Evolutionary conservation across 2,888 invertebrate species (phyloP), one percentile per base, ranked within the genome.

Genomic region (Agonopterix subpropinquella): DNA sequence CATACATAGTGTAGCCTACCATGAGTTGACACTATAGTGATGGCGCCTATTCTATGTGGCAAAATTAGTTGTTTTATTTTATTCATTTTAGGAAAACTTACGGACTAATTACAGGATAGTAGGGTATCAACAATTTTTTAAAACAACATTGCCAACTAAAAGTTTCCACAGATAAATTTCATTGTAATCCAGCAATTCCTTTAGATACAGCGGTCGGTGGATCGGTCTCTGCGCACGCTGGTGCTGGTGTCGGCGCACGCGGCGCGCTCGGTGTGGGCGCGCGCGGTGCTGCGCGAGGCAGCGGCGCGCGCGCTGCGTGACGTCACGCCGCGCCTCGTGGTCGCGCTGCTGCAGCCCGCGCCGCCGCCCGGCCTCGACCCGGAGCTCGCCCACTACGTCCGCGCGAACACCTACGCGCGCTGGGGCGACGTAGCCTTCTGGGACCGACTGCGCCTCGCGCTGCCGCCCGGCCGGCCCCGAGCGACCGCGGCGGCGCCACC

Each of bases 381-480:
- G 0, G 67, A 95, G 15, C 90, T 92, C 56, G 89, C 91, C 0
- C 57, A 64, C 0, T 95, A 95, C 66, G 79, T 96, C 8, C 89
- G 90, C 44, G 92, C 92, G 71, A 95, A 95, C 64, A 96, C 95
- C 0, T 96, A 95, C 59, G 87, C 96, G 1, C 92, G 93, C 58
- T 95, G 94, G 93, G 93, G 92, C 0, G 95, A 96, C 62, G 91
- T 92, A 0, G 92, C 92, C 90, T 96, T 96, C 70, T 95, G 94
- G 93, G 90, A 94, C 43, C 93, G 93, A 62, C 73, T 96, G 28
- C 85, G 91, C 15, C 94, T 93, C 62, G 94, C 95, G 0, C 74
- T 96, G 64, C 95, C 92, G 0, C 46, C 7, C 18, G 18, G 18
- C 4, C 18, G 18, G 56, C 61, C 57, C 95, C 95, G 0, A 95